Evolutionary conservation across 2,888 invertebrate species (phyloP).

Genomic region (Chirona hameri): DNA sequence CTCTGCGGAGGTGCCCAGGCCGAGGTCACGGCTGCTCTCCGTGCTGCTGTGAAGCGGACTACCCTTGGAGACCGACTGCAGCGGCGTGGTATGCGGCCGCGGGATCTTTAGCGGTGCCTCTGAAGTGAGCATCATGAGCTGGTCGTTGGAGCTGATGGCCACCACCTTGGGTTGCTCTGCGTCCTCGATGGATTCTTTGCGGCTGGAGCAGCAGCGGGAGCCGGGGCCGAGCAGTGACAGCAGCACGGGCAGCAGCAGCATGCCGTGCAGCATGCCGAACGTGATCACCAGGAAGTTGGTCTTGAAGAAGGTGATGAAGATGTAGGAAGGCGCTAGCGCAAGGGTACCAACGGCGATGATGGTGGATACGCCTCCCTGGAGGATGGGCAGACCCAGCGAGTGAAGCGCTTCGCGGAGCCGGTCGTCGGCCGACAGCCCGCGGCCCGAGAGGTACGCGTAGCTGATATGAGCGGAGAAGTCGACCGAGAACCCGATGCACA

Average conservation of each 20-base stretch:
- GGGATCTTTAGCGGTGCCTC: constrained; percentile 33
- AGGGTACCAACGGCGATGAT: constrained; percentile 83
- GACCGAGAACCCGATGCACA: constrained; percentile 95
- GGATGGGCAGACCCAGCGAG: constrained; percentile 49
- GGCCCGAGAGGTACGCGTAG: constrained; percentile 49
- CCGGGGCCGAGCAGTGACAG: constrained; percentile 80
- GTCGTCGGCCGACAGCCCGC: constrained; percentile 37
- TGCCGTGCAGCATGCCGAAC: constrained; percentile 88
- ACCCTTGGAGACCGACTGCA: neutral
- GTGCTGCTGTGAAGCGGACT: neutral
- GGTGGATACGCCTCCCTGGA: constrained; percentile 87
- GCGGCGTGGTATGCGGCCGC: constrained; percentile 32
- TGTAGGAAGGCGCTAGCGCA: constrained; percentile 80
- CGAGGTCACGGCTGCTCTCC: neutral
- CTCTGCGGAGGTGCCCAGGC: neutral
- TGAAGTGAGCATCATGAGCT: neutral
- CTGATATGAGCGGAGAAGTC: constrained; percentile 64
- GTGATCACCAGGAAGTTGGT: constrained; percentile 93
- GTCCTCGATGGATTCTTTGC: neutral
- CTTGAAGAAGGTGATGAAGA: constrained; percentile 93
- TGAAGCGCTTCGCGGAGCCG: constrained; percentile 46
- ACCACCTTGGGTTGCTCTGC: neutral
- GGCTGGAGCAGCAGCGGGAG: constrained; percentile 45
- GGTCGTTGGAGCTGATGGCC: neutral
- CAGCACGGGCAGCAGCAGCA: constrained; percentile 81